Evolutionary conservation across 2,797 vertebrate species (phyloP), one percentile per base, ranked within the genome.

Genomic region (Graptemys geographica): DNA sequence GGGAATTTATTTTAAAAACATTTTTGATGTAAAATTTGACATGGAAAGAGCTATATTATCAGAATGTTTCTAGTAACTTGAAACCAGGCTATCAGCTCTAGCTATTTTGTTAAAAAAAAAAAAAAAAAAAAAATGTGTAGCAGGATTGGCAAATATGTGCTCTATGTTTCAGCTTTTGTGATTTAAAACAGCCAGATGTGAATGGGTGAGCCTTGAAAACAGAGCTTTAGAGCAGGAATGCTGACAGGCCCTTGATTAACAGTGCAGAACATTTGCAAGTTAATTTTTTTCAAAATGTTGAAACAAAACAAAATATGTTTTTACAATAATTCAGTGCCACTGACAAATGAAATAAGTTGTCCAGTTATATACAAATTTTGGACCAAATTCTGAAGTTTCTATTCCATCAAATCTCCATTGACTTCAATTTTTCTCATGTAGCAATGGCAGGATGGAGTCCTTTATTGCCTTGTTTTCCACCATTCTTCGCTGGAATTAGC

Each of bases 11-110:
- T 72, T 72, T 72, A 12, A 72, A 41, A 3, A 3, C 9, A 88
- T 79, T 88, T 84, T 52, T 13, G 49, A 57, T 28, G 13, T 5
- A 72, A 90, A 84, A 94, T 89, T 57, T 93, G 56, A 93, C 3
- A 18, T 5, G 53, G 0, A 0, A 25, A 84, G 6, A 88, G 21
- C 8, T 59, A 47, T 47, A 44, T 49, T 49, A 56, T 9, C 33
- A 94, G 83, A 69, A 11, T 5, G 33, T 78, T 80, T 81, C 62
- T n/a, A 52, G 10, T 41, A 84, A 85, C 21, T 27, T 79, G 74
- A 81, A 27, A 87, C 92, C 28, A 52, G 41, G 41, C 25, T 7
- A 87, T 62, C n/a, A 44, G 62, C 6, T 56, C 52, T 83, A 93
- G 86, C 84, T 3, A 25, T 33, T 85, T 92, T 37, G 59, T 8